Evolutionary conservation across 2,888 invertebrate species (phyloP).

Genomic region (Tachystola acroxantha): DNA sequence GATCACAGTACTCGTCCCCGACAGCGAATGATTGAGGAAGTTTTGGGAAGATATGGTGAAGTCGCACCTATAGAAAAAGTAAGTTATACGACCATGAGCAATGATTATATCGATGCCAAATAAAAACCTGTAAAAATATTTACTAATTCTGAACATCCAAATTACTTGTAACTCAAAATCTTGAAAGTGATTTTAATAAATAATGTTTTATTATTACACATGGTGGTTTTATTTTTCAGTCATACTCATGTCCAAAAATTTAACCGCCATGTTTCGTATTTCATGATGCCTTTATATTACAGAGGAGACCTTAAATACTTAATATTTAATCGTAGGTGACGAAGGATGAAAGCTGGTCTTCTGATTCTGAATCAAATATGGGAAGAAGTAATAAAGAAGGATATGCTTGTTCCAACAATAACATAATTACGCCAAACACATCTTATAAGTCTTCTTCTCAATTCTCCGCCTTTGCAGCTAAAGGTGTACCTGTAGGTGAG

Average conservation of each 20-base stretch:
- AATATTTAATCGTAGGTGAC: constrained; percentile 32
- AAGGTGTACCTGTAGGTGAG: not conserved
- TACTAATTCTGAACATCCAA: not conserved
- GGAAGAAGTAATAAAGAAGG: constrained; percentile 11
- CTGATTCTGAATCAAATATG: constrained; percentile 4
- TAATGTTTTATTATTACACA: constrained; percentile 16
- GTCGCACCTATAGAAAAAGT: constrained; percentile 45
- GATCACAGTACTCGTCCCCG: constrained; percentile 42
- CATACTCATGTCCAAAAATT: constrained; percentile 10
- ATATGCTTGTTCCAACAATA: constrained; percentile 18
- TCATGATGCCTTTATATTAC: not conserved
- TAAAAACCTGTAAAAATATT: not conserved
- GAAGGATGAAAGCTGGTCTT: constrained; percentile 11
- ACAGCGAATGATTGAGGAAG: constrained; percentile 50
- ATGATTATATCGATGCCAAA: constrained; percentile 15
- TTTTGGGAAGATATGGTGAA: constrained; percentile 48
- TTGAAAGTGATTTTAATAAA: constrained; percentile 21
- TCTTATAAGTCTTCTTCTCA: not conserved
- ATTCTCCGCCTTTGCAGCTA: not conserved
- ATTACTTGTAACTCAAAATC: not conserved
- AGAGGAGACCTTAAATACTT: constrained; percentile 3
- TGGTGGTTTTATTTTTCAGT: constrained; percentile 44
- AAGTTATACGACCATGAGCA: constrained; percentile 41
- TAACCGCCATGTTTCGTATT: constrained; percentile 36
- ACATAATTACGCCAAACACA: not conserved